A percentile compares a stretch with the other conserved stretches of the same genome.
Evolutionary conservation across 2,797 vertebrate species (phyloP).

Genomic region (Gila robusta): DNA sequence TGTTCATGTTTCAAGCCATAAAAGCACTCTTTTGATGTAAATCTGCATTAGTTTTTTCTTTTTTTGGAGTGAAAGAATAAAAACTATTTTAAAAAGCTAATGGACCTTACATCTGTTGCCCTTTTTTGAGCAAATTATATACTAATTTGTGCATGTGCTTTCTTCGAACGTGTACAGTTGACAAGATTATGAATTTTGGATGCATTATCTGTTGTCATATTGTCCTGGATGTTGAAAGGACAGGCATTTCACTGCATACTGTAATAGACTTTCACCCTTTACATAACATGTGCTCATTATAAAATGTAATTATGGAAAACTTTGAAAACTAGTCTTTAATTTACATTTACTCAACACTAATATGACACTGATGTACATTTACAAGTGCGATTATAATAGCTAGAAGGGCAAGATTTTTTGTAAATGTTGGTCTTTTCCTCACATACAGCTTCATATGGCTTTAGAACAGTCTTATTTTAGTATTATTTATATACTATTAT

Average conservation of each 20-base stretch:
- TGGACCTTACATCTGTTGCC: neutral
- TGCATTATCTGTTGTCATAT: neutral
- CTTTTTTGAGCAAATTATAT: neutral
- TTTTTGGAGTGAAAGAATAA: neutral
- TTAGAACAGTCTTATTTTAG: neutral
- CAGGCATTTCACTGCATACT: neutral
- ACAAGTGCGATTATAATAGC: neutral
- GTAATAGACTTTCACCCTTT: neutral
- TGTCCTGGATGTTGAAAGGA: neutral
- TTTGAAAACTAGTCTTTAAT: neutral
- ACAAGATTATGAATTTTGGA: neutral
- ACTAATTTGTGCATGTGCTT: neutral
- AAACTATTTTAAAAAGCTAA: neutral
- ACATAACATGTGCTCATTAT: neutral
- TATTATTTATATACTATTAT: neutral
- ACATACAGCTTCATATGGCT: neutral
- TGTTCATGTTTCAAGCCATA: neutral
- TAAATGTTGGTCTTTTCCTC: neutral
- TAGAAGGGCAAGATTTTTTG: neutral
- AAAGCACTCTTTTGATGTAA: neutral
- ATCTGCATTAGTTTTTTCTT: neutral
- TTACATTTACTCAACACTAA: neutral
- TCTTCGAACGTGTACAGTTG: neutral
- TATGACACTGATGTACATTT: neutral
- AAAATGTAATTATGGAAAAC: conserved; percentile 1